A percentile compares a stretch with the other conserved stretches of the same genome.
phyloP scores from a whole-genome alignment of 2,888 invertebrate genomes.

The Homarus gammarus region DNA sequence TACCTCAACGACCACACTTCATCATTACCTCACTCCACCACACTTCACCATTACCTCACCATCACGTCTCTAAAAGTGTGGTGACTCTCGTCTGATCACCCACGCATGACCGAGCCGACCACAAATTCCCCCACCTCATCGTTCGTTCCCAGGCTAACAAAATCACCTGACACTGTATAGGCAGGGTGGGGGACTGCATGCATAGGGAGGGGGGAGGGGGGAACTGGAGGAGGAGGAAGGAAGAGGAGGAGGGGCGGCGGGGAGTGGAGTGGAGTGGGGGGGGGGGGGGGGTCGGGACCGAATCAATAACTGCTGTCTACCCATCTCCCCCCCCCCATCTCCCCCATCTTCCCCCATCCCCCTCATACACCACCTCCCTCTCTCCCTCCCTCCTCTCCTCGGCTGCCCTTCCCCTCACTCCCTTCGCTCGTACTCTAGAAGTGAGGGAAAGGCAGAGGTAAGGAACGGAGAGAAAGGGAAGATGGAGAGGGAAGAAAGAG shows the following conservation, averaged over 20 bases:
- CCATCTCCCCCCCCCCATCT: not conserved
- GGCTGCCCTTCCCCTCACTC: not conserved
- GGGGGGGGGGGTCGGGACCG: not conserved
- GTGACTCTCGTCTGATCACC: no score
- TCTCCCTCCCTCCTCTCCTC: not conserved
- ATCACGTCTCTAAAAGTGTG: no score
- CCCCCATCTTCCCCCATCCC: not conserved
- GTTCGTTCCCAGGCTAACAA: no score
- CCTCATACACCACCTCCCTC: not conserved
- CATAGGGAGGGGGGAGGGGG: not conserved
- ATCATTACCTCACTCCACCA: no score
- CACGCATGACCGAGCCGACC: no score
- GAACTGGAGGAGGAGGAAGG: not conserved
- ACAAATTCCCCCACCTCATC: no score
- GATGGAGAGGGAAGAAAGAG: not conserved
- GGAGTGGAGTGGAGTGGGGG: not conserved
- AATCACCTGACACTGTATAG: not conserved
- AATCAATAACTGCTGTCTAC: not conserved
- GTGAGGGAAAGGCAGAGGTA: not conserved
- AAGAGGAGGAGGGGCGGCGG: not conserved
- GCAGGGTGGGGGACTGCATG: not conserved
- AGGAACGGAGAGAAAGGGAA: not conserved
- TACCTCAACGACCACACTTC: no score
- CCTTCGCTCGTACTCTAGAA: not conserved
- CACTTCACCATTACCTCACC: no score